Evolutionary conservation across 2,113 vertebrate genomes (phyloP), one percentile per base, ranked within the genome.

Genomic region (Pachyramphus minor): DNA sequence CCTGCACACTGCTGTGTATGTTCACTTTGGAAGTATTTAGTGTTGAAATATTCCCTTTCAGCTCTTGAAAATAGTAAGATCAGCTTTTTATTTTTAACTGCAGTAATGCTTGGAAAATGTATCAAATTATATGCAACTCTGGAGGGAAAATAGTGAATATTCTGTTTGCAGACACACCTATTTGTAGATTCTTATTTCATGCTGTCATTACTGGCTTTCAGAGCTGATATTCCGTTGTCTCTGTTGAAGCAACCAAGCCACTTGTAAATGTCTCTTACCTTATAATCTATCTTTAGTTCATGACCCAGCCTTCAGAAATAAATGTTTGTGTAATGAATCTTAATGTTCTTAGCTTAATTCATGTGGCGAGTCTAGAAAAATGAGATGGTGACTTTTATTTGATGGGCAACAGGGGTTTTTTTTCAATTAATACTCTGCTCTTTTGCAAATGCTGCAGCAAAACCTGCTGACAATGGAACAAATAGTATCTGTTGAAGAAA

Each of bases 391-490:
- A 18, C 33, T 94, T 83, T 87, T 45, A 20, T 59, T 74, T 71
- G 58, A 33, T 33, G 44, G 81, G 50, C 30, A 90, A 2, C 56
- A 27, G 30, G 30, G 1, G 0, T 2, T 30, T 13, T 56, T 60
- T 78, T 47, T 3, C 42, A 76, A 41, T 97, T 28, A 24, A 47
- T 39, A 35, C 66, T 75, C 71, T 91, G 68, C 85, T 91, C 47
- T 91, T 95, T 78, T 69, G 37, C 68, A 56, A 84, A 92, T 63
- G 53, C 91, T 55, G 3, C 98, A 99, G 99, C 99, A 99, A 99
- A 99, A 98, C 97, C 98, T 99, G 55, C 98, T 99, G 98, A 99
- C 99, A 9, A 99, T 99, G 99, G 99, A 99, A 81, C 99, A 99
- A 95, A 99, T 99, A 5, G 96, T 99, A 44, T 98, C 98, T 12